These are phyloP conservation scores for Pantherophis guttatus DNA, from an alignment of 2,113 vertebrate genomes.

Conservation along the genomic window DNA sequence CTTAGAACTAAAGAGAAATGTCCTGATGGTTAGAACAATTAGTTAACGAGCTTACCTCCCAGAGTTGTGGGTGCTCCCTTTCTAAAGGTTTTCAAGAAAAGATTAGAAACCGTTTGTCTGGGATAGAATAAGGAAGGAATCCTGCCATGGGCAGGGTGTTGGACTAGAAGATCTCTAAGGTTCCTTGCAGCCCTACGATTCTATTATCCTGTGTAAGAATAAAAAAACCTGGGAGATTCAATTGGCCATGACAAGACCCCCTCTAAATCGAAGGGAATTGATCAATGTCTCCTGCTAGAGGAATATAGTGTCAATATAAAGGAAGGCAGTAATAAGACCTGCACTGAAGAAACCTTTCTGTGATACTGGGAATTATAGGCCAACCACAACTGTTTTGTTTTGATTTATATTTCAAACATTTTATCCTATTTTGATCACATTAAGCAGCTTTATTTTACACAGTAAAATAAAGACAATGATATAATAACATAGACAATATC, in stretches of 20 bases:
- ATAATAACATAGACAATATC: background rate
- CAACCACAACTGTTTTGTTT: background rate
- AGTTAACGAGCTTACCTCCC: background rate
- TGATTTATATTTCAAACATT: background rate
- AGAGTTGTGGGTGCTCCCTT: background rate
- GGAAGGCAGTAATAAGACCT: background rate
- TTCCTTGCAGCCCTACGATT: background rate
- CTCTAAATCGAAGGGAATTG: background rate
- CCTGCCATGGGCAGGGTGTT: background rate
- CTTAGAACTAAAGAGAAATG: background rate
- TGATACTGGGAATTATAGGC: background rate
- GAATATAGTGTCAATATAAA: background rate
- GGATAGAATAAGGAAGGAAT: background rate
- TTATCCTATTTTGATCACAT: background rate
- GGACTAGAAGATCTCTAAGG: background rate
- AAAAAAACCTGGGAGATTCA: background rate
- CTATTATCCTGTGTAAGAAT: background rate
- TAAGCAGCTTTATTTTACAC: background rate
- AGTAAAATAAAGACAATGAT: background rate
- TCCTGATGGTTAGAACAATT: background rate
- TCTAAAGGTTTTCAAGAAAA: no score
- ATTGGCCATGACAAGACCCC: background rate
- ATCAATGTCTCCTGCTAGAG: background rate
- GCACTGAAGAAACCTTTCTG: background rate
- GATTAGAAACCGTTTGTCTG: background rate